Conservation (phyloP, 2,888 invertebrate species). For the Athripsodes cinereus region DNA sequence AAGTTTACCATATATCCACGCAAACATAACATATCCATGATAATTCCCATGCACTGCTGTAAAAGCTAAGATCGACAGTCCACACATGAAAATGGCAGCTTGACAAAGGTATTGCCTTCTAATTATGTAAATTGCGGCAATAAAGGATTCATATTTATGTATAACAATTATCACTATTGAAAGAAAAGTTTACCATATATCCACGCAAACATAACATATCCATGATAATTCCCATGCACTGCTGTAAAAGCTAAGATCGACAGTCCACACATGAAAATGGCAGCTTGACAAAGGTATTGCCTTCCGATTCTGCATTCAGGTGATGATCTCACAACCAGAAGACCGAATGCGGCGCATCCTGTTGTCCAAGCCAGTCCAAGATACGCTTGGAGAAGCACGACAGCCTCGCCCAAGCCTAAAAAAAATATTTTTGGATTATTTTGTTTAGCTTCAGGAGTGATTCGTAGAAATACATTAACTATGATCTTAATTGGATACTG, state of each 20-base stretch:
- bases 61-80: slow-evolving; percentile 68
- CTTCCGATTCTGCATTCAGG: slow-evolving; percentile 80
- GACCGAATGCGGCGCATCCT: slow-evolving; percentile 75
- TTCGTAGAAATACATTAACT: too few relatives aligned
- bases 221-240: slow-evolving; percentile 68
- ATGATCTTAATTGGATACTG: too few relatives aligned
- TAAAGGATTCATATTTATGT: too few relatives aligned
- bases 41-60: slow-evolving; percentile 72
- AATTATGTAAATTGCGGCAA: too few relatives aligned
- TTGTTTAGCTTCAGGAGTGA: too few relatives aligned
- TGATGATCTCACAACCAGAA: slow-evolving; percentile 71
- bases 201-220: slow-evolving; percentile 77
- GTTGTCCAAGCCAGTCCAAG: slow-evolving; percentile 78
- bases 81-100: slow-evolving; percentile 73
- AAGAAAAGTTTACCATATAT: slow-evolving; percentile 55
- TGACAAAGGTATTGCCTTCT: slow-evolving; percentile 80
- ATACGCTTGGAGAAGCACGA: slow-evolving; percentile 64
- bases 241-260: slow-evolving; percentile 72
- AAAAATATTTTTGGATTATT: too few relatives aligned
- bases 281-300: slow-evolving; percentile 78
- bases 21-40: slow-evolving; percentile 72
- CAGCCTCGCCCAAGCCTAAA: slow-evolving; percentile 52
- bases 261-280: slow-evolving; percentile 71
- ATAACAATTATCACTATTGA: neutral
- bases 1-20: slow-evolving; percentile 71